Percentiles rank a stretch among this genome's conserved stretches.
Evolutionary conservation across 2,797 vertebrate genomes (phyloP).

Genomic region (Myiotriccus ornatus): DNA sequence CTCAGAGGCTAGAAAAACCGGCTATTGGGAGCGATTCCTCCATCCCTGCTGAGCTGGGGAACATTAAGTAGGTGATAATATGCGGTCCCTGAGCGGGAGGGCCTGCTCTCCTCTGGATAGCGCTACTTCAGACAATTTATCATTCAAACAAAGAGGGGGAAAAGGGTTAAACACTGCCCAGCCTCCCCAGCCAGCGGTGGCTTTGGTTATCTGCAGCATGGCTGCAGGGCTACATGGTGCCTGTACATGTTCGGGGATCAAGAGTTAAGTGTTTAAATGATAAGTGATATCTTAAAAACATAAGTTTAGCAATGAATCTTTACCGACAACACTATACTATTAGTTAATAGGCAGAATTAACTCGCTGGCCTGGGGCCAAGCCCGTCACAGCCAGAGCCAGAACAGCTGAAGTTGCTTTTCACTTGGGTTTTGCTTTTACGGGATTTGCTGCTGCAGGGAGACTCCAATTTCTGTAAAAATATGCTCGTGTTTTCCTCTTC

Average conservation of each 20-base stretch:
- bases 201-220: constrained; percentile 49
- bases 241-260: constrained; percentile 48
- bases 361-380: constrained; percentile 69
- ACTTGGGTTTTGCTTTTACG: constrained; percentile 39
- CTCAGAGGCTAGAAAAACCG: neutral
- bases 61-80: constrained; percentile 54
- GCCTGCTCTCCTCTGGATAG: constrained; percentile 12
- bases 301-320: constrained; percentile 72
- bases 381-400: constrained; percentile 34
- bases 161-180: neutral
- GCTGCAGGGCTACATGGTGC: constrained; percentile 48
- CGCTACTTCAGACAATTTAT: constrained; percentile 16
- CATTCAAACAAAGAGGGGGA: neutral
- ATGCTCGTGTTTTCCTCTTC: neutral
- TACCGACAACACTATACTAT: constrained; percentile 65
- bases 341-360: constrained; percentile 72
- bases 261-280: constrained; percentile 63
- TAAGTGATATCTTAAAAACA: constrained; percentile 68
- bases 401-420: constrained; percentile 55
- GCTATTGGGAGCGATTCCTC: constrained; percentile 7
- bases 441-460: constrained; percentile 49
- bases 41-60: constrained; percentile 35
- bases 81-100: constrained; percentile 1
- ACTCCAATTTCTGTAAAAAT: constrained; percentile 52
- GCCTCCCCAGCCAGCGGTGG: neutral